Conservation (phyloP, 2,113 vertebrate genomes). For the Rutilus rutilus region DNA sequence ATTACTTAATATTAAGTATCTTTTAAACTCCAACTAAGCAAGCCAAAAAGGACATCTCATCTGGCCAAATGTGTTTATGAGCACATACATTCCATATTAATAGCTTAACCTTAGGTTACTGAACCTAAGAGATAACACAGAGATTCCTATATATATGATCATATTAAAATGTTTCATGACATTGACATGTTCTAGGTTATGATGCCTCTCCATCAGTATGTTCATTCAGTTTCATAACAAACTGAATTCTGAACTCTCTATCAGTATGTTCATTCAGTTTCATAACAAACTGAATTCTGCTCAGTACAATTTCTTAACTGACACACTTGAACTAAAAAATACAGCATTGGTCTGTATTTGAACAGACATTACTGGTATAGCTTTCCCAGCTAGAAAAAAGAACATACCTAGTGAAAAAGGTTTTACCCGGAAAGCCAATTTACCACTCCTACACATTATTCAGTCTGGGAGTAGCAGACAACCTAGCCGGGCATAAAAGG, state of each 20-base stretch:
- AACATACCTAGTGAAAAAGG: neutral
- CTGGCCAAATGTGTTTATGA: too few relatives aligned
- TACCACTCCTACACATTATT: constrained; percentile 40
- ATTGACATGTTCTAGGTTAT: neutral
- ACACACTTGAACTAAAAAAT: neutral
- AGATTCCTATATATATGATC: too few relatives aligned
- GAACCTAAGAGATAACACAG: too few relatives aligned
- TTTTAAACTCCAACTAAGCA: too few relatives aligned
- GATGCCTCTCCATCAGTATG: too few relatives aligned
- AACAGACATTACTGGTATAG: constrained; percentile 18
- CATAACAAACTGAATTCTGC: neutral
- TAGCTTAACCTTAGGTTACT: too few relatives aligned
- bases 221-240: too few relatives aligned
- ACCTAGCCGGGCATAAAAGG: constrained; percentile 40
- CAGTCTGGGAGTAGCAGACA: constrained; percentile 8
- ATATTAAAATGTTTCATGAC: neutral
- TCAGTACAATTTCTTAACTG: neutral
- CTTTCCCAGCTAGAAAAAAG: neutral
- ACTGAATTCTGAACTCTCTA: too few relatives aligned
- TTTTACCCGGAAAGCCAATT: constrained; percentile 35
- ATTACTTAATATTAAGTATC: too few relatives aligned
- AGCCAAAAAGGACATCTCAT: too few relatives aligned
- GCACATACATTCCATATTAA: too few relatives aligned
- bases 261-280: neutral
- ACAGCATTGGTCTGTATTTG: constrained; percentile 9